Evolutionary conservation across 1,140 invertebrate species (phyloP).

Genomic region (Episyrphus balteatus): DNA sequence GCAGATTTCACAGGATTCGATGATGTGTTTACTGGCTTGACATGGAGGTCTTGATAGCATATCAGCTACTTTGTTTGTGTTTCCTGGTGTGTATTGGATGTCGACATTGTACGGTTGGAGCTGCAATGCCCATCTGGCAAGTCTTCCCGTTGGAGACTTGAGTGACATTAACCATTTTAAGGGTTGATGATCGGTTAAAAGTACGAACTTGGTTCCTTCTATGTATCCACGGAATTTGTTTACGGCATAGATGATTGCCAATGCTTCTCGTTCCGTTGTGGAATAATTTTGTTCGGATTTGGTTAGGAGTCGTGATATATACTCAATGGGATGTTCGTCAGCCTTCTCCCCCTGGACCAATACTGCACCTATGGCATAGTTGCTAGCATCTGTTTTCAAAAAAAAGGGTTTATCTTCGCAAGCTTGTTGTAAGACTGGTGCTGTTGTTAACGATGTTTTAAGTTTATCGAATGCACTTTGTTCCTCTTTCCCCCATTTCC

Average conservation of each 20-base stretch:
- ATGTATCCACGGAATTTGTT: constrained; percentile 34
- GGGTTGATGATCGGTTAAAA: constrained; percentile 43
- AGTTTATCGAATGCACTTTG: constrained; percentile 13
- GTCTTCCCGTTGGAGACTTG: constrained; percentile 34
- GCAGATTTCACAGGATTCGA: no score
- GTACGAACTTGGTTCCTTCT: constrained; percentile 24
- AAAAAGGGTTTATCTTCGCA: constrained; percentile 9
- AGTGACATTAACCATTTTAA: constrained; percentile 38
- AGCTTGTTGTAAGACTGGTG: constrained; percentile 13
- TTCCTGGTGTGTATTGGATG: constrained; percentile 6
- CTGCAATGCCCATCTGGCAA: no score
- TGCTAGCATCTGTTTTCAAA: constrained; percentile 18
- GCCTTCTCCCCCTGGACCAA: constrained; percentile 12
- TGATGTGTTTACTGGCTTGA: no score
- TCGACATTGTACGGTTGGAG: constrained; percentile 34
- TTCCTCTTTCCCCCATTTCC: constrained; percentile 16
- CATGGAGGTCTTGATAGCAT: constrained; percentile 5
- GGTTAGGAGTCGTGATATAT: constrained; percentile 32
- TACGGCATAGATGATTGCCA: constrained; percentile 40
- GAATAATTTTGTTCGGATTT: constrained; percentile 38
- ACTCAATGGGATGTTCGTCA: constrained; percentile 19
- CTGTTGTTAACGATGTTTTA: constrained; percentile 11
- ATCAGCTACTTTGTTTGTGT: constrained; percentile 11
- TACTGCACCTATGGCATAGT: constrained; percentile 19
- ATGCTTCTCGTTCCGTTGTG: constrained; percentile 37